Evolutionary conservation across 2,888 invertebrate genomes (phyloP).

Genomic region (Agrochola circellaris): DNA sequence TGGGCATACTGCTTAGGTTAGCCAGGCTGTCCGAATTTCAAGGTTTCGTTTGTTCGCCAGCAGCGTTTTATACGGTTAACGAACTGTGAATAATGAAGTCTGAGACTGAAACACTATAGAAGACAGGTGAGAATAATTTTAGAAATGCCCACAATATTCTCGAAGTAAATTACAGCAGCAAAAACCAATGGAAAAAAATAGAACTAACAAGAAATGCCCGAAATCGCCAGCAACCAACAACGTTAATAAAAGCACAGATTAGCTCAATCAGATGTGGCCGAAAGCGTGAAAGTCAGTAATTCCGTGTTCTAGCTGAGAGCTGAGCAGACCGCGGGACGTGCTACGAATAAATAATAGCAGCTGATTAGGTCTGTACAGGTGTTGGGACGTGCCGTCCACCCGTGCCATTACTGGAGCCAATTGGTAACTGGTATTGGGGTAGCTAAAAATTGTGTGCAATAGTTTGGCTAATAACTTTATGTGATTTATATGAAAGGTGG

Average conservation of each 20-base stretch:
- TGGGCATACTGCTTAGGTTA: too few relatives aligned
- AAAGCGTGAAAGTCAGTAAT: slow-evolving; percentile 63
- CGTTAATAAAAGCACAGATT: slow-evolving; percentile 65
- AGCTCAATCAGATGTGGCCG: slow-evolving; percentile 64
- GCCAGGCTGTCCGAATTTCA: background rate
- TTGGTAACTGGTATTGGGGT: slow-evolving; percentile 44
- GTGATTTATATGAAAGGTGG: slow-evolving; percentile 15
- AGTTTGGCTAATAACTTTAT: slow-evolving; percentile 39
- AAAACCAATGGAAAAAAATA: background rate
- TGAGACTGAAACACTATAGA: too few relatives aligned
- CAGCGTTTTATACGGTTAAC: too few relatives aligned
- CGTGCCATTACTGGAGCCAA: slow-evolving; percentile 49
- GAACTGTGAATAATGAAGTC: too few relatives aligned
- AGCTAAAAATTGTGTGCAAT: slow-evolving; percentile 32
- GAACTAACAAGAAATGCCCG: background rate
- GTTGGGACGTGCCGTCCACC: slow-evolving; percentile 49
- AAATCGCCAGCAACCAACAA: slow-evolving; percentile 3
- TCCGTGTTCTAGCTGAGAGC: slow-evolving; percentile 46
- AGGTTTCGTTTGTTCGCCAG: background rate
- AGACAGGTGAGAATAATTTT: background rate
- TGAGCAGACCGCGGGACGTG: slow-evolving; percentile 67
- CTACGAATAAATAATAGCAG: slow-evolving; percentile 73
- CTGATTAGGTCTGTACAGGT: slow-evolving; percentile 78
- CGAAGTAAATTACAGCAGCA: background rate
- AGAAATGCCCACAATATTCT: background rate